These are phyloP conservation scores for Lasioglossum marginatum DNA, from an alignment of 2,888 invertebrate species.

Conservation along the genomic window DNA sequence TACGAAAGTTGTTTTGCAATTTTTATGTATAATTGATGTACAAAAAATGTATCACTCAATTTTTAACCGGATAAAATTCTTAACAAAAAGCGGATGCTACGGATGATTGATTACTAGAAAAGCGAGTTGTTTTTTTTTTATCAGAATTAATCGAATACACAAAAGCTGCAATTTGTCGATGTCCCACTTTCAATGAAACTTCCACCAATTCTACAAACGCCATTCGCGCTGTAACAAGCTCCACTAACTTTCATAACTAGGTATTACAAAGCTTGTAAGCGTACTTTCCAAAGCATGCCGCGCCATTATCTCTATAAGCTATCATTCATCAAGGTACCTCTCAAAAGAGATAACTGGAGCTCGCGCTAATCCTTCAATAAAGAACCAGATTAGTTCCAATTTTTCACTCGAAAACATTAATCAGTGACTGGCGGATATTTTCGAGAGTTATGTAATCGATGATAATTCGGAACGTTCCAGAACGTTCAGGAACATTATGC, in stretches of 20 bases:
- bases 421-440: neutral
- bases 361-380: neutral
- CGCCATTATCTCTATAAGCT: neutral
- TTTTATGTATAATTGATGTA: neutral
- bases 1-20: neutral
- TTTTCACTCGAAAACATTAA: neutral
- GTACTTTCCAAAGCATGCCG: neutral
- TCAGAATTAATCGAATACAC: neutral
- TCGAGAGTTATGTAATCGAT: neutral
- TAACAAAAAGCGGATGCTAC: no score
- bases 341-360: neutral
- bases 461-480: neutral
- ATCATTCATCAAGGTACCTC: constrained; percentile 7
- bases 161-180: neutral
- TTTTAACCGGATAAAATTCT: neutral
- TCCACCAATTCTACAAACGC: neutral
- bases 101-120: neutral
- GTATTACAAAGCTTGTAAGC: neutral
- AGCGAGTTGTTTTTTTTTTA: neutral
- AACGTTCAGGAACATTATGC: neutral
- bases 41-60: neutral
- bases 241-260: constrained; percentile 5
- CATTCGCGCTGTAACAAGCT: neutral
- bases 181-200: neutral
- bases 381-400: neutral